Evolutionary conservation across 64 coral and sea anemone species (phyloP).

Genomic region (Acropora tenuis): DNA sequence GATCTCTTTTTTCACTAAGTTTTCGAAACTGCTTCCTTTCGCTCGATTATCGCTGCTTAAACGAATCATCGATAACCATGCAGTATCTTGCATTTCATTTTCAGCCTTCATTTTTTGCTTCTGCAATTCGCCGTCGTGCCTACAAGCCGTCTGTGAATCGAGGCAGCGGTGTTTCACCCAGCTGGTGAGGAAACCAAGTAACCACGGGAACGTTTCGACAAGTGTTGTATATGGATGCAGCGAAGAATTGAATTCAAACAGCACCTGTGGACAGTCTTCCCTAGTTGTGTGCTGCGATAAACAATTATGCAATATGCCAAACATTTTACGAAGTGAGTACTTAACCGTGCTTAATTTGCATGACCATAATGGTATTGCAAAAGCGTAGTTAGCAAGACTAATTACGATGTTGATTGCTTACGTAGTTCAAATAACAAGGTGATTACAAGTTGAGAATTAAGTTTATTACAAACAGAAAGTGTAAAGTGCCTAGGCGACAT

Average conservation of each 20-base stretch:
- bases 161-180: conserved; percentile 34
- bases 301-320: conserved; percentile 35
- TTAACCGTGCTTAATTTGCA: too few relatives aligned
- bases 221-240: conserved; percentile 20
- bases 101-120: conserved; percentile 15
- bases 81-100: background rate
- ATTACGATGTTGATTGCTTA: too few relatives aligned
- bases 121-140: conserved; percentile 42
- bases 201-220: conserved; percentile 10
- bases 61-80: background rate
- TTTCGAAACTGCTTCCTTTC: too few relatives aligned
- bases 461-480: too few relatives aligned
- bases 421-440: too few relatives aligned
- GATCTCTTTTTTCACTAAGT: too few relatives aligned
- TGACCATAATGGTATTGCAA: too few relatives aligned
- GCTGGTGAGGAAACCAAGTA: background rate
- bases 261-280: background rate
- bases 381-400: too few relatives aligned
- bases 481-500: too few relatives aligned
- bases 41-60: too few relatives aligned
- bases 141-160: conserved; percentile 32
- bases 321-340: conserved; percentile 31
- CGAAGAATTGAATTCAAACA: conserved; percentile 5
- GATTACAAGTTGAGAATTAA: too few relatives aligned
- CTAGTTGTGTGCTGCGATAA: conserved; percentile 15